Percentiles rank a stretch among this genome's conserved stretches.
phyloP scores from a whole-genome alignment of 2,888 invertebrate genomes.

The Gisinianus flammeolus region DNA sequence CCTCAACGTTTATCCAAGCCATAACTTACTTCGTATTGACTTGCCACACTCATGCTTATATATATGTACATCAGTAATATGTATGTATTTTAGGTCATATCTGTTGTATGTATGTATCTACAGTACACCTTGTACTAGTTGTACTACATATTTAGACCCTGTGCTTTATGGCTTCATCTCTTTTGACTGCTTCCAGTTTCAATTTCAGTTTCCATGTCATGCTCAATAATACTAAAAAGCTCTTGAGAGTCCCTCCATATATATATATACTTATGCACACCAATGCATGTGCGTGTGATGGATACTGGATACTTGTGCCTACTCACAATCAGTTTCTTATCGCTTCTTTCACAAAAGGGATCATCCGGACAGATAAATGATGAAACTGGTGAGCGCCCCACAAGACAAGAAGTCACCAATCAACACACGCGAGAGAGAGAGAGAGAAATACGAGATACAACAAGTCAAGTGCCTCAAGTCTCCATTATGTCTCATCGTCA shows the following conservation, averaged over 20 bases:
- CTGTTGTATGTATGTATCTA: neutral
- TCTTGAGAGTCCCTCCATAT: too few species aligned
- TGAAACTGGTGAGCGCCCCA: neutral
- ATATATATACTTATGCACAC: neutral
- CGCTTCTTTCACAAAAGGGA: neutral
- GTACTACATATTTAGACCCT: neutral
- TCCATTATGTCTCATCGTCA: too few species aligned
- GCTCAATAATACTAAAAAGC: neutral
- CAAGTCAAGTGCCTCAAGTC: too few species aligned
- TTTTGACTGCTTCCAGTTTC: neutral
- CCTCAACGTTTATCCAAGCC: conserved; percentile 2
- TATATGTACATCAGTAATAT: neutral
- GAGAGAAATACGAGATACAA: neutral
- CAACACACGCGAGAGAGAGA: conserved; percentile 10
- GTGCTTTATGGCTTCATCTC: neutral
- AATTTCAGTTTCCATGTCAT: neutral
- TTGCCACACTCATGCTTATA: neutral
- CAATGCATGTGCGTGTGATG: neutral
- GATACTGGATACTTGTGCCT: neutral
- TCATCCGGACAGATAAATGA: neutral
- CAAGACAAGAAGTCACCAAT: conserved; percentile 5
- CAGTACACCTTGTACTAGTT: too few species aligned
- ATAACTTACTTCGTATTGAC: neutral
- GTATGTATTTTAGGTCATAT: neutral
- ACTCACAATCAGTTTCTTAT: neutral